Conservation (phyloP, 2,797 vertebrate genomes). For the Aselliscus stoliczkanus region DNA sequence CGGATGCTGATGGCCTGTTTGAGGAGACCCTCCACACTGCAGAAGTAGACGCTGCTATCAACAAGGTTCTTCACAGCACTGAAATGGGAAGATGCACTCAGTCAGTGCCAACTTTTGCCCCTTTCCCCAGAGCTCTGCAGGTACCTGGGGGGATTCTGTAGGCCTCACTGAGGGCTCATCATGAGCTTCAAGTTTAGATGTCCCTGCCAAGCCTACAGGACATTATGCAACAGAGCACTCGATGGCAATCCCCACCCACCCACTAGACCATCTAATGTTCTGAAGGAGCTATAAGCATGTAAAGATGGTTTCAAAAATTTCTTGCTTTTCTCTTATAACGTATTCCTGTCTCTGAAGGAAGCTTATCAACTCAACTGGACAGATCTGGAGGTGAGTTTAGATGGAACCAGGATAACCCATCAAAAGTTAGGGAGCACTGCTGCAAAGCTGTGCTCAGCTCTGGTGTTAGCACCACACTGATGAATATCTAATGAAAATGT, state of each 20-base stretch:
- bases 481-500: background rate
- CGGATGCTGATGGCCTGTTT: constrained; percentile 90
- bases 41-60: constrained; percentile 94
- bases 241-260: background rate
- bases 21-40: constrained; percentile 93
- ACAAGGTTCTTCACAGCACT: constrained; percentile 97
- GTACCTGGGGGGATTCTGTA: background rate
- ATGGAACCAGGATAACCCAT: background rate
- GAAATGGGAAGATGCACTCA: background rate
- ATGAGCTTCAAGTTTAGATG: background rate
- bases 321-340: background rate
- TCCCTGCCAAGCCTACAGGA: background rate
- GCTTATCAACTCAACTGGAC: background rate
- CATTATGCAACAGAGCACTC: background rate
- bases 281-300: background rate
- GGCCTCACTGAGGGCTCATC: background rate
- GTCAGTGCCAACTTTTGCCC: background rate
- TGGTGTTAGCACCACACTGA: background rate
- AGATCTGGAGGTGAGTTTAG: background rate
- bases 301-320: background rate
- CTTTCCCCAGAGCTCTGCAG: background rate
- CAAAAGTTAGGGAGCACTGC: too few relatives aligned
- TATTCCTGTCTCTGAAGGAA: background rate
- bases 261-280: background rate
- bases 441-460: background rate